Conservation (phyloP, 2,797 vertebrate species). For the Protosalanx chinensis region DNA sequence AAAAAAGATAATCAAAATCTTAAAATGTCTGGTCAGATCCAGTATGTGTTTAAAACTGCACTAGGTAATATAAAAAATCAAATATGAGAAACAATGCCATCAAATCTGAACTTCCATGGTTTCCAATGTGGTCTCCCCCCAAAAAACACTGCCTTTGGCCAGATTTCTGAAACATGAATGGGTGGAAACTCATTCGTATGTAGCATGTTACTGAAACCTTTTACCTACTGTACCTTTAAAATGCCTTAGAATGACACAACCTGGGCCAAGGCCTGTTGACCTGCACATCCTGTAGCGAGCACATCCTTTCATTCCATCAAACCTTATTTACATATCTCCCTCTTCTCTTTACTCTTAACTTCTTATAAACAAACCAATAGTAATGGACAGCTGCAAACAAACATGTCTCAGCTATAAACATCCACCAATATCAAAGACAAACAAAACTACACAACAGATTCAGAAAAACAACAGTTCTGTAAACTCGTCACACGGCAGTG, state of each 20-base stretch:
- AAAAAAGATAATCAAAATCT: slow-evolving; percentile 32
- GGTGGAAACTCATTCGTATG: no score
- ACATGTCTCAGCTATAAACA: slow-evolving; percentile 1
- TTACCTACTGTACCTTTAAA: no score
- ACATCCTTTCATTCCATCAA: slow-evolving; percentile 22
- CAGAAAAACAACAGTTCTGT: not conserved
- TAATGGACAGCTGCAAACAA: not conserved
- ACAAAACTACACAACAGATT: not conserved
- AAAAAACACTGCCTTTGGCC: no score
- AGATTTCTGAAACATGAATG: no score
- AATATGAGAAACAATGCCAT: slow-evolving; percentile 27
- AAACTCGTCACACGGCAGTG: not conserved
- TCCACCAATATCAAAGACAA: not conserved
- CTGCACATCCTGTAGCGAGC: not conserved
- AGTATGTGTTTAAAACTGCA: slow-evolving; percentile 12
- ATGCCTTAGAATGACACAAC: no score
- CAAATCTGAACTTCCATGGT: slow-evolving; percentile 15
- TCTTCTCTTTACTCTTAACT: slow-evolving; percentile 10
- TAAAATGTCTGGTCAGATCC: not conserved
- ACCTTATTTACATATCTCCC: slow-evolving; percentile 17
- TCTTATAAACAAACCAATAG: slow-evolving; percentile 30
- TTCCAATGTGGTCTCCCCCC: not conserved
- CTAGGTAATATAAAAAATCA: not conserved
- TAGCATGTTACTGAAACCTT: no score
- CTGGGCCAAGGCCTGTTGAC: no score